These are phyloP conservation scores for Coregonus suidteri DNA, from an alignment of 2,797 vertebrate species.

Conservation along the genomic window DNA sequence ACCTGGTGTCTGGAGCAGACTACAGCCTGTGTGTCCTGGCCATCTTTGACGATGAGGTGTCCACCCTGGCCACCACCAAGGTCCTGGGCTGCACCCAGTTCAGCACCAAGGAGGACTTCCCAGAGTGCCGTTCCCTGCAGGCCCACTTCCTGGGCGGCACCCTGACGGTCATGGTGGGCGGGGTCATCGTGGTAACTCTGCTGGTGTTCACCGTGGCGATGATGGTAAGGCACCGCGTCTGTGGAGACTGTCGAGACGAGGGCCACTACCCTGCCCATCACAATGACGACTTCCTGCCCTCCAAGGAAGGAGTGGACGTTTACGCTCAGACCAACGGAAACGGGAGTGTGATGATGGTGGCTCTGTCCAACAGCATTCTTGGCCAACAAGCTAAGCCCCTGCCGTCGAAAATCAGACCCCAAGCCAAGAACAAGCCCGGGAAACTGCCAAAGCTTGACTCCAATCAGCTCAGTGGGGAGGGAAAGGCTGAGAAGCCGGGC, in stretches of 20 bases:
- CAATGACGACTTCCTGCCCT: conserved; percentile 70
- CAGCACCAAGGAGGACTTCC: conserved; percentile 86
- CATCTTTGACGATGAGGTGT: conserved; percentile 85
- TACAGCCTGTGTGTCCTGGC: conserved; percentile 90
- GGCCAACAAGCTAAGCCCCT: conserved; percentile 63
- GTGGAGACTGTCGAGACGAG: conserved; percentile 61
- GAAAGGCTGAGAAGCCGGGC: conserved; percentile 12
- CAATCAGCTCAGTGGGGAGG: conserved; percentile 62
- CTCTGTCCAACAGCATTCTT: conserved; percentile 75
- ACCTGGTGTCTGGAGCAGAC: conserved; percentile 86
- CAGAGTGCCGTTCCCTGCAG: conserved; percentile 87
- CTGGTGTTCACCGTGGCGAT: conserved; percentile 90
- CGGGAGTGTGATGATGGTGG: conserved; percentile 82
- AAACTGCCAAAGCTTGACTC: conserved; percentile 66
- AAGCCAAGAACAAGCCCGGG: conserved; percentile 73
- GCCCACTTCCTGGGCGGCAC: conserved; percentile 91
- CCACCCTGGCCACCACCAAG: conserved; percentile 83
- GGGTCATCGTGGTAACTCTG: conserved; percentile 86
- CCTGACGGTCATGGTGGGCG: conserved; percentile 87
- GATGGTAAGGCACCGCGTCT: conserved; percentile 89
- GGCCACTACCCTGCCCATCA: conserved; percentile 41
- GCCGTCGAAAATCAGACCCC: conserved; percentile 63
- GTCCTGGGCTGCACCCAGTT: conserved; percentile 90
- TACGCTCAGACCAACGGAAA: conserved; percentile 80
- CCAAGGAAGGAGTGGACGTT: conserved; percentile 79